Evolutionary conservation across 1,140 invertebrate genomes (phyloP), one percentile per base, ranked within the genome.

Genomic region (Drosophila suzukii): DNA sequence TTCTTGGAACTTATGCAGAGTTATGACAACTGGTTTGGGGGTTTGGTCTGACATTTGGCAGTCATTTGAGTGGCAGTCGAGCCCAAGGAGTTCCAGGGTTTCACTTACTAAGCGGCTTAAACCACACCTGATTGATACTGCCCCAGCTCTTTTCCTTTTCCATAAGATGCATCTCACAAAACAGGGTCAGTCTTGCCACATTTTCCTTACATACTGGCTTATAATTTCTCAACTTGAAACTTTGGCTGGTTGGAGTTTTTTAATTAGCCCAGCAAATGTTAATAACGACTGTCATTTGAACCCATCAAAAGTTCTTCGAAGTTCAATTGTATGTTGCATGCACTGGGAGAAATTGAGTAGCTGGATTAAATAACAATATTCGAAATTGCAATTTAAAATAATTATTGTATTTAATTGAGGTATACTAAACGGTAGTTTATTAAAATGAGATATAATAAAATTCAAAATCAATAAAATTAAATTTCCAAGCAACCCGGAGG

Each of bases 41-140:
- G 56, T 30, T 56, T 58, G 65, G 17, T 41, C 10, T 56, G 62
- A 76, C 55, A 51, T 36, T 75, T 75, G 72, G 20, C 74, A 77
- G 71, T 41, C 53, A 44, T 51, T 65, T 63, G 72, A 62, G 72
- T 75, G 78, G 54, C 60, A 67, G 80, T 59, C 75, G 54, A 68
- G 66, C 66, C 81, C 75, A 74, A 49, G 41, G 70, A 51, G 71
- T 66, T 67, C 65, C 63, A 46, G 81, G 82, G 82, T 88, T 88
- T 85, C 82, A 85, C 83, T 85, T 85, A 85, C 82, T 85, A 85
- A 85, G 82, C 70, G 62, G 83, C 82, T 85, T 88, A 82, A 80
- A 51, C 82, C 82, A 80, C 82, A 85, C 82, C 82, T 85, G 82
- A 85, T 82, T 72, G 67, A 57, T 44, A 56, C 43, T 58, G 65